Percentiles rank a stretch among this genome's conserved stretches.
phyloP scores from a whole-genome alignment of 1,140 invertebrate species.

The Panagrolaimus sp. region DNA sequence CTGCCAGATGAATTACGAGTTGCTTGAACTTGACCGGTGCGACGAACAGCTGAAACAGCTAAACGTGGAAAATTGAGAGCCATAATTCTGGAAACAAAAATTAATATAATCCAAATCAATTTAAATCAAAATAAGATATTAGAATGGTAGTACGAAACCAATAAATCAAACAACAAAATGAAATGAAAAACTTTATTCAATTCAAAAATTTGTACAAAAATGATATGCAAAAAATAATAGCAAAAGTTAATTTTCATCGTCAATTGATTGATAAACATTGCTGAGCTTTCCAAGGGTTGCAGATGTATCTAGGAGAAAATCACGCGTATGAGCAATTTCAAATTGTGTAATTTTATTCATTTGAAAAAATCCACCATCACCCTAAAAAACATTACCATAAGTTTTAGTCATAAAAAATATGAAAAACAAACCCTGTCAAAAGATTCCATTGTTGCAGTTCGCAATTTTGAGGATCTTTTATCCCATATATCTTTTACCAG shows the following conservation, averaged over 20 bases:
- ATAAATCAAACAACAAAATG: too few relatives aligned
- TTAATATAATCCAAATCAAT: too few relatives aligned
- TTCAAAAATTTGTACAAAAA: too few relatives aligned
- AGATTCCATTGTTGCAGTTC: conserved; percentile 78
- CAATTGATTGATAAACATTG: not conserved
- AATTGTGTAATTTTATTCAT: conserved; percentile 83
- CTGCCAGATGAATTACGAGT: conserved; percentile 26
- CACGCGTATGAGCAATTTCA: conserved; percentile 83
- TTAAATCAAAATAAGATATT: conserved; percentile 3
- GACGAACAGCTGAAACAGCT: not conserved
- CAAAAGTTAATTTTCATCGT: too few relatives aligned
- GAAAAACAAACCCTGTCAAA: too few relatives aligned
- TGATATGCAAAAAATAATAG: too few relatives aligned
- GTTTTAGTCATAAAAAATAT: too few relatives aligned
- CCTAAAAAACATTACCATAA: too few relatives aligned
- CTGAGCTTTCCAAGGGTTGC: conserved; percentile 62
- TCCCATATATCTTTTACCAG: conserved; percentile 79
- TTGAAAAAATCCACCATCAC: conserved; percentile 59
- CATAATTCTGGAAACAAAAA: not conserved
- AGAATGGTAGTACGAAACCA: not conserved
- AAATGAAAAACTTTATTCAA: not conserved
- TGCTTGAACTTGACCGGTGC: conserved; percentile 10
- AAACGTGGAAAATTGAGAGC: not conserved
- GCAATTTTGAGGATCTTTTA: conserved; percentile 80
- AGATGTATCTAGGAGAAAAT: conserved; percentile 73